Evolutionary conservation across 1,140 invertebrate species (phyloP), one percentile per base, ranked within the genome.

Genomic region (Ips nitidus): DNA sequence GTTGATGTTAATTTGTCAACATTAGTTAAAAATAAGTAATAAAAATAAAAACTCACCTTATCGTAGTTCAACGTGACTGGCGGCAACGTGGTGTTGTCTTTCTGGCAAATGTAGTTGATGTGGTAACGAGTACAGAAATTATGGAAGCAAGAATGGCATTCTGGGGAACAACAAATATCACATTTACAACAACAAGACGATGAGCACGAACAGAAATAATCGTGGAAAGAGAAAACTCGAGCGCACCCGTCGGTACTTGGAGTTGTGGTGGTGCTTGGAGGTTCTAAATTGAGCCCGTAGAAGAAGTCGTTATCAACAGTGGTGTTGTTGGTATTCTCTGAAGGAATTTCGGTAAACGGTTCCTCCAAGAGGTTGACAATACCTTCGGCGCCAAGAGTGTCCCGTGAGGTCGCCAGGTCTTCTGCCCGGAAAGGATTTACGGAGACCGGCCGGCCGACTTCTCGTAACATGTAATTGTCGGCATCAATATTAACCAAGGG

Each of bases 81-180:
- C 57, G 83, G 80, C 68, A 83, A 81, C 61, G 82, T 79, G 71
- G 84, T 84, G 75, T 81, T 83, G 78, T 79, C 82, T 81, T 84
- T 85, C 81, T 84, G 83, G 81, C 86, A 87, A 72, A 81, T 77
- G 74, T 86, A 83, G 72, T 84, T 82, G 75, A 79, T 77, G 74
- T 80, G 81, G 79, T 83, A 86, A 61, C 83, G 81, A 68, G 83
- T 77, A 82, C 87, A 88, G 70, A 86, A 82, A 76, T 82, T 82
- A 82, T 89, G 87, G 83, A 88, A 88, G 79, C 87, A 88, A 75
- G 85, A 84, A 79, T 87, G 86, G 80, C 87, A 88, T 79, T 88
- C 87, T 88, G 83, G 74, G 72, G 83, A 84, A 82, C 85, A 87
- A 76, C 84, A 78, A 81, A 82, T 83, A 81, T 82, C 85, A 80